These are phyloP conservation scores for Puffinus mauretanicus DNA, from an alignment of 2,113 vertebrate species.

Conservation along the genomic window DNA sequence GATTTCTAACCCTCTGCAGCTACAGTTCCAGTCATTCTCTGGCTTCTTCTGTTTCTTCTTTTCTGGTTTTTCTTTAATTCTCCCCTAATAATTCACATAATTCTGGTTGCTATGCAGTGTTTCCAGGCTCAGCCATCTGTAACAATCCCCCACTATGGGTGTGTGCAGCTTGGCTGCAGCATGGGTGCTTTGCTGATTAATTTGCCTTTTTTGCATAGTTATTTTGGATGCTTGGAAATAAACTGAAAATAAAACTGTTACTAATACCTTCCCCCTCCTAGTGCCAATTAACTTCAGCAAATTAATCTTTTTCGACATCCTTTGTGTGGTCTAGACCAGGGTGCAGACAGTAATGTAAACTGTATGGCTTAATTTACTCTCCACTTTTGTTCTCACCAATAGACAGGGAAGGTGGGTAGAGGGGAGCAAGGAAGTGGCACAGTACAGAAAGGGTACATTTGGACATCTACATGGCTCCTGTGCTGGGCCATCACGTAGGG, in stretches of 20 bases:
- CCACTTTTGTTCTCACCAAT: background rate
- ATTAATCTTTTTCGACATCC: background rate
- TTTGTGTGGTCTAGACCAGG: background rate
- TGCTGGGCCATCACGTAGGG: background rate
- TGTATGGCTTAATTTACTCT: background rate
- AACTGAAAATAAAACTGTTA: constrained; percentile 8
- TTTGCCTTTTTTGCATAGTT: background rate
- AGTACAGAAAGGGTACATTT: background rate
- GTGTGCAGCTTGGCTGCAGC: constrained; percentile 12
- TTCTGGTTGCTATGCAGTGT: constrained; percentile 49
- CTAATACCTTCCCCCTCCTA: background rate
- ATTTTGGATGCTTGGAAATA: constrained; percentile 3
- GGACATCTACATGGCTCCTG: background rate
- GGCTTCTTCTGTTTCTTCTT: background rate
- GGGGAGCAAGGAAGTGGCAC: background rate
- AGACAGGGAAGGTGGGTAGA: background rate
- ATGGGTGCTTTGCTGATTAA: background rate
- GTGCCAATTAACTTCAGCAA: background rate
- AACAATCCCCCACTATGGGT: background rate
- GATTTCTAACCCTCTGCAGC: background rate
- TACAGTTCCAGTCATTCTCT: background rate
- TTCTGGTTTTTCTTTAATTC: background rate
- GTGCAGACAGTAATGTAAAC: background rate
- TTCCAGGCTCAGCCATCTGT: constrained; percentile 8
- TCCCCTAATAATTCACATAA: background rate